Base-by-base conservation (phyloP, 2,888 invertebrate genomes). In the Drosophila macrospina region DNA sequence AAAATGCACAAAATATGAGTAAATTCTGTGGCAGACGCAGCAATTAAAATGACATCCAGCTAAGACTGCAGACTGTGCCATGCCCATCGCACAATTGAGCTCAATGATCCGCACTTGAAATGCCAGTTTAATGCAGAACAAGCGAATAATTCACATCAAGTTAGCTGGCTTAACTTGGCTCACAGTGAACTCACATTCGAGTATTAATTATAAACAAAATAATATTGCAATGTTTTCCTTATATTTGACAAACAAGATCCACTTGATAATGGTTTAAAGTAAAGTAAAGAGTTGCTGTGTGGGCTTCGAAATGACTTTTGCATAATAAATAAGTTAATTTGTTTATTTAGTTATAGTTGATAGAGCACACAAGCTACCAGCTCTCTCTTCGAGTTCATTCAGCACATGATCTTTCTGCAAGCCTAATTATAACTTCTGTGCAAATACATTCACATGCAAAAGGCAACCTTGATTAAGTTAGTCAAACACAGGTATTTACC, bases 21-120 rank as follows among this genome's bases (percentile, higher is more conserved):
- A 30, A 55, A 42, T 20, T 55, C 32, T 44, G 52, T 30, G 72
- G 28, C 73, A 52, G 51, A 54, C 68, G 63, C 79, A 74, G 78
- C 74, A 74, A 67, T 74, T 78, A 74, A 74, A 74, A 59, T 63
- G 16, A 39, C 60, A 51, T 41, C 30, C 52, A 59, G 28, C 45
- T n/a, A 16, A 54, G 51, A 28, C 32, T 32, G 42, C 48, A 61
- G 45, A 65, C 28, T 39, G 39, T 59, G 28, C 42, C 20, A n/a
- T 39, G 52, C 24, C 52, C 52, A 59, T 59, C 73, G 41, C 7
- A 10, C 52, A 65, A 54, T 44, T 10, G 24, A 72, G 15, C 30
- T 16, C 15, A 39, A 30, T 50, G 26, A 63, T 56, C 16, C 44
- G 48, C 34, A 37, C 30, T 59, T 45, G 15, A 52, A 34, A 24